These are phyloP conservation scores for Dendroctonus valens DNA, from an alignment of 1,140 invertebrate genomes.

Conservation along the genomic window DNA sequence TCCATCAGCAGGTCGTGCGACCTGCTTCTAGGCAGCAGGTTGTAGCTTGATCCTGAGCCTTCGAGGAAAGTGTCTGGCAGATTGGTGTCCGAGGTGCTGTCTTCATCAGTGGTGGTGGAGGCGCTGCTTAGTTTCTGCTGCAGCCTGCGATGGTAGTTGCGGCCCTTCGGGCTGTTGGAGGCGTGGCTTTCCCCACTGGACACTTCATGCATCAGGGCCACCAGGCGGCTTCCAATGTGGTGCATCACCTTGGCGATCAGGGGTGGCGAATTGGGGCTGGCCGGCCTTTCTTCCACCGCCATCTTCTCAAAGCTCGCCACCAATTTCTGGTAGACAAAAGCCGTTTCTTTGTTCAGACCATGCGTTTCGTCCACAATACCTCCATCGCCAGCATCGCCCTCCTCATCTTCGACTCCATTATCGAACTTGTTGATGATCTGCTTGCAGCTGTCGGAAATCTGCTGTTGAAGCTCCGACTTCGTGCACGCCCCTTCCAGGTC, in stretches of 20 bases:
- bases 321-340: constrained; percentile 79
- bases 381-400: constrained; percentile 59
- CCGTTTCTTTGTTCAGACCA: constrained; percentile 68
- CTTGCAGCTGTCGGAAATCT: constrained; percentile 83
- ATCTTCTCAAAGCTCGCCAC: constrained; percentile 78
- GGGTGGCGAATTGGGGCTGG: constrained; percentile 66
- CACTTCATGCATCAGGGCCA: constrained; percentile 90
- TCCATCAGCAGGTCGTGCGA: constrained; percentile 73
- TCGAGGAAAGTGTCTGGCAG: constrained; percentile 45
- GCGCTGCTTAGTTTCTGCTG: constrained; percentile 63
- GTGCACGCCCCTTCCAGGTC: constrained; percentile 73
- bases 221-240: constrained; percentile 84
- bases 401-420: constrained; percentile 51
- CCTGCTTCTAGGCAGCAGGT: constrained; percentile 64
- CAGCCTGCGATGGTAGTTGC: constrained; percentile 56
- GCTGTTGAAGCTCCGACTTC: constrained; percentile 73
- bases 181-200: constrained; percentile 65
- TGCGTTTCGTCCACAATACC: constrained; percentile 55
- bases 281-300: constrained; percentile 54
- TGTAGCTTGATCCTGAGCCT: constrained; percentile 40
- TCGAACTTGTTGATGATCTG: constrained; percentile 87
- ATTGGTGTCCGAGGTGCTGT: constrained; percentile 64
- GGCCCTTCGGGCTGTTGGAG: constrained; percentile 53
- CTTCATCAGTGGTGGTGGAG: constrained; percentile 71
- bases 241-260: constrained; percentile 90